A percentile compares a stretch with the other conserved stretches of the same genome.
Evolutionary conservation across 2,797 vertebrate genomes (phyloP).

Genomic region (Oreortyx pictus): DNA sequence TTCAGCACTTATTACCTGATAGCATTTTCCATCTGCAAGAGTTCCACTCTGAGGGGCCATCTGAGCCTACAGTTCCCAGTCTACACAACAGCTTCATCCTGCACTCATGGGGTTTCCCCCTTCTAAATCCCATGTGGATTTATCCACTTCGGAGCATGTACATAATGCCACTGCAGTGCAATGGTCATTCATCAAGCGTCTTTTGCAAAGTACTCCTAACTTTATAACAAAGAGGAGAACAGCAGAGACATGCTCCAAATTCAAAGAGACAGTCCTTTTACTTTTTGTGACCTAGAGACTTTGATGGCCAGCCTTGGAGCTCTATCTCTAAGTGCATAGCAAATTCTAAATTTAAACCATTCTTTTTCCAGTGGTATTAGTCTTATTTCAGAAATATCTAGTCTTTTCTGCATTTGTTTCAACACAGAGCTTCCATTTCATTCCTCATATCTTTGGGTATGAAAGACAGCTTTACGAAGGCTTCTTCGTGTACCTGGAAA

Average conservation of each 20-base stretch:
- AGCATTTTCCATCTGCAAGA: neutral
- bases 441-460: neutral
- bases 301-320: neutral
- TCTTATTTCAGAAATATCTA: neutral
- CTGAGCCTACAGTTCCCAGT: neutral
- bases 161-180: neutral
- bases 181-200: neutral
- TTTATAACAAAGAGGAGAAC: neutral
- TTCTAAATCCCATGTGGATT: neutral
- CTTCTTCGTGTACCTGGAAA: neutral
- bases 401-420: neutral
- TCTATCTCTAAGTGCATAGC: neutral
- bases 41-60: neutral
- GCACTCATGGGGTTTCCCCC: neutral
- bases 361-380: neutral
- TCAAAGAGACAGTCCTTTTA: neutral
- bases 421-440: neutral
- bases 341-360: neutral
- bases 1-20: neutral
- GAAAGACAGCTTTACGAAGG: neutral
- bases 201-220: neutral
- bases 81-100: neutral
- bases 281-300: neutral
- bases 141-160: neutral
- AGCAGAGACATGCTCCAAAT: neutral